These are phyloP conservation scores for Nesogale talazaci DNA, from an alignment of 2,113 vertebrate genomes.

Conservation along the genomic window DNA sequence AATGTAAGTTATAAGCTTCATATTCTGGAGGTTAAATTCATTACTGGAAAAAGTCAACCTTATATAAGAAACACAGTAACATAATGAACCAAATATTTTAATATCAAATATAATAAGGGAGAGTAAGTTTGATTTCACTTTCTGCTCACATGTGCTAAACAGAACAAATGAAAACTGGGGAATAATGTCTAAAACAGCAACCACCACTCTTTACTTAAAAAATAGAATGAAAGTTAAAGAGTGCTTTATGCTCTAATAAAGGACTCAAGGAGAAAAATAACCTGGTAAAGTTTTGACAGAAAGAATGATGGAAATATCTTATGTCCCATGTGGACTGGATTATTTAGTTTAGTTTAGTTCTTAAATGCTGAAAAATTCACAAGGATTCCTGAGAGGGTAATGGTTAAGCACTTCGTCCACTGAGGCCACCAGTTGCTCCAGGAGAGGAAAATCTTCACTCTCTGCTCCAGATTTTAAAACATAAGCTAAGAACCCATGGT, in stretches of 20 bases:
- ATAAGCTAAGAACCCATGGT: not conserved
- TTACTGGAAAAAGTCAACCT: slow-evolving; percentile 15
- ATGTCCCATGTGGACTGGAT: not conserved
- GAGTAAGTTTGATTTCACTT: not conserved
- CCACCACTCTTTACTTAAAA: not conserved
- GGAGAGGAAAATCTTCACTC: not conserved
- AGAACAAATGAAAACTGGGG: not conserved
- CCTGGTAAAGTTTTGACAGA: not conserved
- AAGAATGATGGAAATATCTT: not conserved
- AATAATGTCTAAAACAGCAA: not conserved
- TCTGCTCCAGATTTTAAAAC: not conserved
- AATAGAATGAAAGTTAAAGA: not conserved
- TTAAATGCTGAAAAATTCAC: slow-evolving; percentile 11
- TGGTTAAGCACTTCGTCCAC: not conserved
- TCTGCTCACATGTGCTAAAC: not conserved
- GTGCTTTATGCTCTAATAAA: not conserved
- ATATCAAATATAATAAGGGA: not conserved
- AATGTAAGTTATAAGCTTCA: slow-evolving; percentile 7
- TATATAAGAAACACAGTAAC: not conserved
- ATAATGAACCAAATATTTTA: slow-evolving; percentile 6
- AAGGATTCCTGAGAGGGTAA: not conserved
- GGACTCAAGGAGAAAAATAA: not conserved
- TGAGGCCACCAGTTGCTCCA: not conserved
- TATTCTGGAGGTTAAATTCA: slow-evolving; percentile 13
- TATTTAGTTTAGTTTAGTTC: slow-evolving; percentile 1